These are phyloP conservation scores for Pardalotus punctatus DNA, from an alignment of 2,113 vertebrate species.

Conservation along the genomic window DNA sequence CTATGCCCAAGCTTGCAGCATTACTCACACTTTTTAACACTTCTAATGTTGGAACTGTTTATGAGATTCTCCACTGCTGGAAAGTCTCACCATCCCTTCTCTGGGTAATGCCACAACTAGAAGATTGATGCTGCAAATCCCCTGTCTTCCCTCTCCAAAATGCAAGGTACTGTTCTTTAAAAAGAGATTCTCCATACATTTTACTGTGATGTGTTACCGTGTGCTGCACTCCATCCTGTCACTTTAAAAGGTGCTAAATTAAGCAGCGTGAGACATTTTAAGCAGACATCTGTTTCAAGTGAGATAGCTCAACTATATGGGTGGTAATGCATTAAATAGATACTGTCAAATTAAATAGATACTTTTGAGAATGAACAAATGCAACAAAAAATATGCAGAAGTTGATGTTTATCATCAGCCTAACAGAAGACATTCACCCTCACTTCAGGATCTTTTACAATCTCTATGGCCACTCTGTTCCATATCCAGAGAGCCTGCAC, in stretches of 20 bases:
- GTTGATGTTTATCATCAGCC: neutral
- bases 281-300: slow-evolving; percentile 13
- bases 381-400: neutral
- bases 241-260: slow-evolving; percentile 26
- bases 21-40: neutral
- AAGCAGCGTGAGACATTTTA: neutral
- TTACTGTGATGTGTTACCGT: neutral
- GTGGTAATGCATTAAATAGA: neutral
- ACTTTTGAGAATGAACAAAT: neutral
- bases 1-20: neutral
- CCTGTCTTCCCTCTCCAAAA: neutral
- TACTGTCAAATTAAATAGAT: neutral
- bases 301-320: neutral
- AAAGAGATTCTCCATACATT: neutral
- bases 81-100: neutral
- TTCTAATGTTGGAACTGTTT: neutral
- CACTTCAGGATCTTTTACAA: neutral
- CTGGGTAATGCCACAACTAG: neutral
- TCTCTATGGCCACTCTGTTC: neutral
- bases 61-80: neutral
- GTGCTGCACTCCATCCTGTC: neutral
- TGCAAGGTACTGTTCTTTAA: neutral
- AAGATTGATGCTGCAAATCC: neutral
- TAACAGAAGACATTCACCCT: neutral
- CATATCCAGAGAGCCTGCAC: neutral